Conservation (phyloP, 2,113 vertebrate genomes). For the Piaya cayana region DNA sequence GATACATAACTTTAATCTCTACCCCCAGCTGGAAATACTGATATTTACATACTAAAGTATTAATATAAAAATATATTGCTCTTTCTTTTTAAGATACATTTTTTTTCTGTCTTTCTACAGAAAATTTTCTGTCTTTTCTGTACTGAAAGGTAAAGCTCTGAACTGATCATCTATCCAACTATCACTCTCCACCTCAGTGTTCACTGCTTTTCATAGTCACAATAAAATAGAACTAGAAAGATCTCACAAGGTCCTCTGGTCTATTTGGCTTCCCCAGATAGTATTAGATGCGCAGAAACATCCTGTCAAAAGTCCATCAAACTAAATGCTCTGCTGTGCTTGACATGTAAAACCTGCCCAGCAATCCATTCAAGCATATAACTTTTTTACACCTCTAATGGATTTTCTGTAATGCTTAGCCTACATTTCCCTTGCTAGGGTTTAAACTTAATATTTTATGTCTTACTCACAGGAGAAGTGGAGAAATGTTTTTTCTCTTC, state of each 20-base stretch:
- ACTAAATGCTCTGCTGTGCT: not conserved
- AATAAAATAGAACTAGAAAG: not conserved
- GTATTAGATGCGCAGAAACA: not conserved
- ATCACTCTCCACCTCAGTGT: not conserved
- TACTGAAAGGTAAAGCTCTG: not conserved
- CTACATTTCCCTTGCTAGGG: not conserved
- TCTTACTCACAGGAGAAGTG: not conserved
- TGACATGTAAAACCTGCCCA: not conserved
- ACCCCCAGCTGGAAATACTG: not conserved
- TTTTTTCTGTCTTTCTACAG: not conserved
- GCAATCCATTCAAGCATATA: not conserved
- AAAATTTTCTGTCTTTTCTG: not conserved
- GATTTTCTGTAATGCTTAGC: not conserved
- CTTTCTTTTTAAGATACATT: not conserved
- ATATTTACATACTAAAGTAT: not conserved
- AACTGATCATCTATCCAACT: not conserved
- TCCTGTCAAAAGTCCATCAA: not conserved
- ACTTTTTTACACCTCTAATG: not conserved
- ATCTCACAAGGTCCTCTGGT: not conserved
- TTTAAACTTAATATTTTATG: not conserved
- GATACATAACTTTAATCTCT: not conserved
- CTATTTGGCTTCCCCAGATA: not conserved
- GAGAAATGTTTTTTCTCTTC: not conserved
- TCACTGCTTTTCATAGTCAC: not conserved
- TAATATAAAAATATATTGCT: not conserved